A percentile compares a stretch with the other conserved stretches of the same genome.
These are phyloP conservation scores for Aphidius ervi DNA, from an alignment of 1,140 invertebrate species.

Conservation along the genomic window DNA sequence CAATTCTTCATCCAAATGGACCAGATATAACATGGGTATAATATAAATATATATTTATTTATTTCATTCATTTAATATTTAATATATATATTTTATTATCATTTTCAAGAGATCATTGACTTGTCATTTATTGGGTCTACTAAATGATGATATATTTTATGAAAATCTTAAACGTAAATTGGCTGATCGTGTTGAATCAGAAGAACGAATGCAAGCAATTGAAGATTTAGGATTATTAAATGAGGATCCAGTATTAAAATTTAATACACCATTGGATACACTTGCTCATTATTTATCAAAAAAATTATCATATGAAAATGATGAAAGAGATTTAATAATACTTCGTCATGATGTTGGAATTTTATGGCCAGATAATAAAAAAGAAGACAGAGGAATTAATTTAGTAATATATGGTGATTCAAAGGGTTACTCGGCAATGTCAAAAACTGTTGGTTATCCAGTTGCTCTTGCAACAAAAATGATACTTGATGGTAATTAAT, in stretches of 20 bases:
- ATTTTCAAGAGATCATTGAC: conserved; percentile 72
- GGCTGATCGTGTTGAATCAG: conserved; percentile 69
- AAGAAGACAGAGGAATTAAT: conserved; percentile 83
- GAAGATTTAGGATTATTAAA: conserved; percentile 86
- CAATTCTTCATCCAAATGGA: conserved; percentile 86
- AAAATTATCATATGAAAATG: conserved; percentile 70
- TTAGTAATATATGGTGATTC: conserved; percentile 89
- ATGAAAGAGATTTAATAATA: conserved; percentile 92
- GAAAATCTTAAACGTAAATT: conserved; percentile 86
- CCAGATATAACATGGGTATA: conserved; percentile 93
- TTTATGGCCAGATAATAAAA: conserved; percentile 81
- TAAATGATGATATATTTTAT: conserved; percentile 84
- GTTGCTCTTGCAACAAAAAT: conserved; percentile 95
- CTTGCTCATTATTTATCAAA: conserved; percentile 86
- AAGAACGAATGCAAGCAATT: conserved; percentile 65
- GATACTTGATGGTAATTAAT: conserved; percentile 81
- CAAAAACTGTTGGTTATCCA: conserved; percentile 93
- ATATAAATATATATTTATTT: conserved; percentile 30
- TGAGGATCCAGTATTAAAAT: conserved; percentile 78
- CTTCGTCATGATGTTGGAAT: conserved; percentile 91
- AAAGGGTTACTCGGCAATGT: conserved; percentile 91
- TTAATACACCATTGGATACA: conserved; percentile 86
- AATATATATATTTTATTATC: conserved; percentile 2
- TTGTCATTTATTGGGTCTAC: conserved; percentile 78
- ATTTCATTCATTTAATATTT: conserved; percentile 13